phyloP scores from a whole-genome alignment of 2,888 invertebrate species.

The Euplexia lucipara region DNA sequence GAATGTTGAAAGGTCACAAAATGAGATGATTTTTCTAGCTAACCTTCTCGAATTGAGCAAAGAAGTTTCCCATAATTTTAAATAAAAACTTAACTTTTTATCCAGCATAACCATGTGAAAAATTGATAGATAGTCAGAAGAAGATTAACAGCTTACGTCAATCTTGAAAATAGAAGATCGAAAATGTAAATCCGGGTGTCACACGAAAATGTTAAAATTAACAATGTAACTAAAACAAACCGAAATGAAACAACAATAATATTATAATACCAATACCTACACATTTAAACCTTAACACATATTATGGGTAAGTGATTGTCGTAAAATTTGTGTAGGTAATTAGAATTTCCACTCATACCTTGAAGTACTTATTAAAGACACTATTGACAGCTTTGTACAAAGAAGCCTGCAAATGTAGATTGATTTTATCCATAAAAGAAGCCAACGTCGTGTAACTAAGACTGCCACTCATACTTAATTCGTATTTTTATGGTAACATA shows the following conservation, averaged over 20 bases:
- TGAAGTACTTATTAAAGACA: slow-evolving; percentile 63
- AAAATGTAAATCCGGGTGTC: slow-evolving; percentile 76
- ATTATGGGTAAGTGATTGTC: slow-evolving; percentile 81
- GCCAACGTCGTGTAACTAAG: slow-evolving; percentile 75
- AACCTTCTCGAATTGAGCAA: neutral
- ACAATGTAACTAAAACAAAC: slow-evolving; percentile 62
- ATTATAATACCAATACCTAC: slow-evolving; percentile 56
- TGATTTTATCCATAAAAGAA: slow-evolving; percentile 66
- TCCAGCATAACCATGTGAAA: slow-evolving; percentile 18
- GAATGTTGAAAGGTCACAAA: too few species aligned
- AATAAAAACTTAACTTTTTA: slow-evolving; percentile 31
- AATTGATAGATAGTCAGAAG: slow-evolving; percentile 46
- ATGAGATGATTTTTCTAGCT: neutral
- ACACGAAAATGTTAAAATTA: slow-evolving; percentile 68
- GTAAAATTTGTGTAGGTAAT: slow-evolving; percentile 45
- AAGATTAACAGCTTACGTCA: slow-evolving; percentile 72
- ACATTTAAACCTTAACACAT: slow-evolving; percentile 54
- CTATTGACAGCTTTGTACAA: slow-evolving; percentile 86
- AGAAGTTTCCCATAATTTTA: neutral
- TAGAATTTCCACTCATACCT: slow-evolving; percentile 44
- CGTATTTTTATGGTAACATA: slow-evolving; percentile 58
- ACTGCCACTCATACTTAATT: slow-evolving; percentile 77
- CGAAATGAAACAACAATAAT: slow-evolving; percentile 63
- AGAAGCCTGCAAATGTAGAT: slow-evolving; percentile 77
- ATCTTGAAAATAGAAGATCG: slow-evolving; percentile 85